A percentile compares a stretch with the other conserved stretches of the same genome.
Evolutionary conservation across 2,888 invertebrate species (phyloP).

Genomic region (Synergus umbraculus): DNA sequence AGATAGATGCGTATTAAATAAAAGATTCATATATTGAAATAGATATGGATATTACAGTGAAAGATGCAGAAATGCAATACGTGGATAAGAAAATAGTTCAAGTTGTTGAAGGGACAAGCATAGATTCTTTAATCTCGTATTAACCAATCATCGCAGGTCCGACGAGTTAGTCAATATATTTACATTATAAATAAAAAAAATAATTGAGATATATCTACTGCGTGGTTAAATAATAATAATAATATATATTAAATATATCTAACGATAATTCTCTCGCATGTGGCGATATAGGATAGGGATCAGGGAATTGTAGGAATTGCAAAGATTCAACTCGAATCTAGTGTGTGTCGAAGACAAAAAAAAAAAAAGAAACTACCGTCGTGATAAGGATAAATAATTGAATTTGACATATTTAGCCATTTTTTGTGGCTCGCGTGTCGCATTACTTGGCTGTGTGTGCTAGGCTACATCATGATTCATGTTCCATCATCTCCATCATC

Average conservation of each 20-base stretch:
- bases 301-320: constrained; percentile 73
- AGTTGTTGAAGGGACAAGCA: constrained; percentile 50
- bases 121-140: constrained; percentile 69
- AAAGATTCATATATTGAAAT: not conserved
- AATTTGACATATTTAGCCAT: constrained; percentile 58
- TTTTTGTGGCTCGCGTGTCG: constrained; percentile 64
- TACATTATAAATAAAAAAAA: constrained; percentile 51
- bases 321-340: constrained; percentile 68
- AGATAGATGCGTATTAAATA: not conserved
- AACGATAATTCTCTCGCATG: constrained; percentile 60
- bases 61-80: constrained; percentile 18
- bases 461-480: constrained; percentile 73
- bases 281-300: constrained; percentile 65
- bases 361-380: constrained; percentile 40
- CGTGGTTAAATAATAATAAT: constrained; percentile 49
- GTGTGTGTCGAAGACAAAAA: constrained; percentile 45
- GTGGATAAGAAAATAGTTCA: not conserved
- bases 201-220: constrained; percentile 57
- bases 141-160: constrained; percentile 67
- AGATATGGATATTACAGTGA: not conserved
- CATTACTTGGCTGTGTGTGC: constrained; percentile 76
- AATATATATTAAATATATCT: constrained; percentile 45
- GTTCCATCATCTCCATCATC: constrained; percentile 67
- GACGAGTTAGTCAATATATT: constrained; percentile 66
- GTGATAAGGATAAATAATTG: constrained; percentile 54